phyloP scores from a whole-genome alignment of 2,888 invertebrate species.

The Caenorhabditis wallacei region DNA sequence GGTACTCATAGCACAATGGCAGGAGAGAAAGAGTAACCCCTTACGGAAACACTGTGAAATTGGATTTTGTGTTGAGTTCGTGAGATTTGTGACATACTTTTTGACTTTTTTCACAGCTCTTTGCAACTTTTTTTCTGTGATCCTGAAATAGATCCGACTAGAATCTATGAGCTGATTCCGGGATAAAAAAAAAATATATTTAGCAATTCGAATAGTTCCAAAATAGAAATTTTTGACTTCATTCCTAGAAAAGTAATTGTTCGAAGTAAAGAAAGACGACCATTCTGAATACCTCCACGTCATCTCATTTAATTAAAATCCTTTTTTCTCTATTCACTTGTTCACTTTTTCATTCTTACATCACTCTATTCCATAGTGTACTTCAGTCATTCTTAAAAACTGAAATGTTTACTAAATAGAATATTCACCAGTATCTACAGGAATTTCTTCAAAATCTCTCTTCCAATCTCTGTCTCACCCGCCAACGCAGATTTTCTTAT shows the following conservation, averaged over 20 bases:
- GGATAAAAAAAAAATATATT: not conserved
- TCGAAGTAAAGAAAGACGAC: not conserved
- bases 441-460: not conserved
- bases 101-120: slow-evolving; percentile 9
- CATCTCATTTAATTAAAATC: slow-evolving; percentile 50
- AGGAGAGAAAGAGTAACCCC: slow-evolving; percentile 1
- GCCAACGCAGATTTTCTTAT: slow-evolving; percentile 46
- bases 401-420: slow-evolving; percentile 5
- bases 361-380: not conserved
- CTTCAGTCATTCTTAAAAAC: not conserved
- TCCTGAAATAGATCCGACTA: slow-evolving; percentile 15
- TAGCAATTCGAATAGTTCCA: no score
- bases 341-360: slow-evolving; percentile 2
- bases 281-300: slow-evolving; percentile 27
- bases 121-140: slow-evolving; percentile 2
- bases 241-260: slow-evolving; percentile 1
- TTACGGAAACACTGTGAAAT: slow-evolving; percentile 21
- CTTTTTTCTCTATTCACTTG: slow-evolving; percentile 1
- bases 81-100: slow-evolving; percentile 20
- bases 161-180: not conserved
- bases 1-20: slow-evolving; percentile 3
- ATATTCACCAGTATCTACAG: slow-evolving; percentile 21
- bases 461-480: not conserved
- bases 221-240: no score
- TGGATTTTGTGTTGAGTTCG: slow-evolving; percentile 41